Conservation (phyloP, 2,797 vertebrate genomes). For the Molossus alvarezi region DNA sequence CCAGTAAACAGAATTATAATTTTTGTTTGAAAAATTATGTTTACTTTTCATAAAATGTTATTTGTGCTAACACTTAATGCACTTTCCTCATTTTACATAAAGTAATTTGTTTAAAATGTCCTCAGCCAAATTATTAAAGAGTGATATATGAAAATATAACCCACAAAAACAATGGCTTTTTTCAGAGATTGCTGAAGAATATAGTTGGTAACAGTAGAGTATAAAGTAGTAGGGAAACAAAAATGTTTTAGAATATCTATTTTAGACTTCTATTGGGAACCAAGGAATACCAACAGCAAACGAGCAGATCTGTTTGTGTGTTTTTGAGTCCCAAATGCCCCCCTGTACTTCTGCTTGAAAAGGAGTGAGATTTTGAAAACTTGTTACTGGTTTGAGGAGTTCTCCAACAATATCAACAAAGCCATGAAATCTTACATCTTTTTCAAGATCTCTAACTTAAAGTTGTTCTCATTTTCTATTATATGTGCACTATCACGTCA, state of each 20-base stretch:
- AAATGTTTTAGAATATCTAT: background rate
- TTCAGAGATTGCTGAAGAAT: background rate
- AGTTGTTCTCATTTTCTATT: background rate
- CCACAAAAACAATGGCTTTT: background rate
- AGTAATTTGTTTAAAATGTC: background rate
- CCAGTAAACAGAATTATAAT: background rate
- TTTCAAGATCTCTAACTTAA: background rate
- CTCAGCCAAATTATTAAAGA: background rate
- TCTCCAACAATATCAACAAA: background rate
- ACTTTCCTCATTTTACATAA: background rate
- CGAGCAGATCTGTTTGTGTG: background rate
- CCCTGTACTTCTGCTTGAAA: background rate
- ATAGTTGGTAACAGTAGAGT: background rate
- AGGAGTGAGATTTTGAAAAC: background rate
- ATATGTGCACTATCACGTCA: background rate
- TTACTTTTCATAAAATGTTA: background rate
- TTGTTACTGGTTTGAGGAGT: background rate
- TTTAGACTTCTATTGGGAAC: background rate
- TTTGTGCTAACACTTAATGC: background rate
- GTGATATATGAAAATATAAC: background rate
- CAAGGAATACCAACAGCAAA: background rate
- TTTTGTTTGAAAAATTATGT: slow-evolving; percentile 1
- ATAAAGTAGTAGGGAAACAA: background rate
- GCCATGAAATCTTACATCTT: slow-evolving; percentile 45
- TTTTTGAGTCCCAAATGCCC: background rate